phyloP scores from a whole-genome alignment of 2,797 vertebrate species.

The Buceros bicornis region DNA sequence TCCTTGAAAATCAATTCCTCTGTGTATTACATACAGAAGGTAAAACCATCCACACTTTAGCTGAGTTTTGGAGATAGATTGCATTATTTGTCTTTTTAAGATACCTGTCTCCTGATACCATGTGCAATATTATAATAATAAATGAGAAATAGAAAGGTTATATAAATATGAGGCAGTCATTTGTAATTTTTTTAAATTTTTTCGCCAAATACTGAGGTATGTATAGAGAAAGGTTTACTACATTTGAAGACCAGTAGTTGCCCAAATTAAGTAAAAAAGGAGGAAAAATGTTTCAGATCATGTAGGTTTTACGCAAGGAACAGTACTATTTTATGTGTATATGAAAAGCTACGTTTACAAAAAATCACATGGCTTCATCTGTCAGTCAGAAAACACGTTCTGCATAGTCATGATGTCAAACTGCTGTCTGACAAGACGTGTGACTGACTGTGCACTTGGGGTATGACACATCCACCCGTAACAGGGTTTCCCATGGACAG shows the following conservation, averaged over 20 bases:
- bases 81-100: neutral
- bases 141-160: neutral
- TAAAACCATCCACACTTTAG: neutral
- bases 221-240: neutral
- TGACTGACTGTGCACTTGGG: neutral
- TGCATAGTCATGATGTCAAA: neutral
- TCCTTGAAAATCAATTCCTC: neutral
- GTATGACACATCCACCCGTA: neutral
- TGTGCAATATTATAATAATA: neutral
- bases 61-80: neutral
- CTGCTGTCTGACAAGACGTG: neutral
- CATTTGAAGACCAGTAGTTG: neutral
- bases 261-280: neutral
- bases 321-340: neutral
- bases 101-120: neutral
- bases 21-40: neutral
- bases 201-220: neutral
- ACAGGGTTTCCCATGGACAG: neutral
- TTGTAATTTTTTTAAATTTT: neutral
- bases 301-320: neutral
- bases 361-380: neutral
- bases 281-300: neutral
- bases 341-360: neutral
- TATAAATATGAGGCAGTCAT: neutral
- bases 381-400: neutral